Evolutionary conservation across 2,888 invertebrate species (phyloP), one percentile per base, ranked within the genome.

Genomic region (Aphelenchoides bicaudatus): DNA sequence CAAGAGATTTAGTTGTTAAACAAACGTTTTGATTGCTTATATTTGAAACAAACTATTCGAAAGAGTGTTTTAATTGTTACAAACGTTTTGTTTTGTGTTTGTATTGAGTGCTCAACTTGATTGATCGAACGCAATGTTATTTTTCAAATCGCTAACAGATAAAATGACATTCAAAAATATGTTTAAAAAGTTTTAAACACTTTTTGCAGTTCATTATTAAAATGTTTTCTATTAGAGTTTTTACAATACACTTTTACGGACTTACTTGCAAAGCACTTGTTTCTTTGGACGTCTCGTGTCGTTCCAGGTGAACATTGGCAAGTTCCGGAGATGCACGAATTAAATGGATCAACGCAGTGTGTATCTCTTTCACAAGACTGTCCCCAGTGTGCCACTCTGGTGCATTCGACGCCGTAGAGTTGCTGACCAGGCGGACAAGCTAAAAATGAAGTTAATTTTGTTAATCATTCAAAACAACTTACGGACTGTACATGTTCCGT

Each of bases 251-350:
- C n/a, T n/a, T n/a, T n/a, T n/a, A n/a, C n/a, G n/a, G 3, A 48
- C 52, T 8, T 39, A 74, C 75, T 68, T 13, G 76, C 77, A 61
- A 70, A 70, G 51, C 77, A 78, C 39, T 67, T 70, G 23, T 72
- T 71, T 38, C 70, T 65, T 38, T 64, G 68, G 3, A 68, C 60
- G 50, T 75, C 75, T 55, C 74, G 55, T 0, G 68, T 66, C 1
- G 78, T 75, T 16, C 78, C 78, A 4, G 73, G 71, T 5, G 74
- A 58, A 52, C 78, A 78, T 54, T 73, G 74, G 55, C 78, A 78
- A 0, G 73, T 70, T 31, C 74, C 75, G 21, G 61, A 65, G 13
- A 68, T 63, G 54, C 78, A 78, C 2, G 72, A 63, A 48, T 70
- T 78, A 61, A 75, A 75, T 4, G 78, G 72, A 46, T 75, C 76